Evolutionary conservation across 2,113 vertebrate genomes (phyloP), one percentile per base, ranked within the genome.

Genomic region (Lophura nycthemera): DNA sequence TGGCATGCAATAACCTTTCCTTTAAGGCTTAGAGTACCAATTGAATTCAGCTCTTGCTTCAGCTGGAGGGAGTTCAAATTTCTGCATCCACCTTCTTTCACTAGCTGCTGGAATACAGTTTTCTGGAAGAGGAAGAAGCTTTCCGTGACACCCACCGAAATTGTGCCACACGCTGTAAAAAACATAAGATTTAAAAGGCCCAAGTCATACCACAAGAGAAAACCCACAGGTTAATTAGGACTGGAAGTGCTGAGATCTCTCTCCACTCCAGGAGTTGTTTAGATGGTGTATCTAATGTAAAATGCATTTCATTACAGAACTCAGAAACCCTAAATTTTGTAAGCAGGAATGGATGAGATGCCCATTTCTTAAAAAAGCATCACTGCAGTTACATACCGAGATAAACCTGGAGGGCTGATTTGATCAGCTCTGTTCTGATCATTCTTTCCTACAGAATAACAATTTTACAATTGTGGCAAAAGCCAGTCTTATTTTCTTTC

Each of bases 151-250:
- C 30, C 7, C 12, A 14, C 72, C 92, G 81, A 96, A 89, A 40
- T 17, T 72, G 32, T 76, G 59, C 54, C 54, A 61, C 67, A 92
- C 87, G 40, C 54, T 83, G 67, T 27, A 86, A 80, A 36, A 94
- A 93, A 88, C 40, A 42, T 7, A 79, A 72, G 54, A 69, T 61
- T 85, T 91, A 95, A 93, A 69, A 93, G 63, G 48, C 54, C 24
- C 4, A 36, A 87, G 43, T 69, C 89, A 69, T 67, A 63, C 11
- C 81, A 82, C 66, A 76, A 65, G 78, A 93, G 84, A 63, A 92
- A 96, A 81, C 27, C 5, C 40, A 61, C 42, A 56, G 50, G 69
- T 94, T 95, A 93, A 96, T 92, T 95, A 92, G 78, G 71, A 76
- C 84, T 87, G 59, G 14, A 96, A 95, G 63, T 30, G 63, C 36